phyloP scores from a whole-genome alignment of 2,888 invertebrate species.

The Pemphredon lugubris region DNA sequence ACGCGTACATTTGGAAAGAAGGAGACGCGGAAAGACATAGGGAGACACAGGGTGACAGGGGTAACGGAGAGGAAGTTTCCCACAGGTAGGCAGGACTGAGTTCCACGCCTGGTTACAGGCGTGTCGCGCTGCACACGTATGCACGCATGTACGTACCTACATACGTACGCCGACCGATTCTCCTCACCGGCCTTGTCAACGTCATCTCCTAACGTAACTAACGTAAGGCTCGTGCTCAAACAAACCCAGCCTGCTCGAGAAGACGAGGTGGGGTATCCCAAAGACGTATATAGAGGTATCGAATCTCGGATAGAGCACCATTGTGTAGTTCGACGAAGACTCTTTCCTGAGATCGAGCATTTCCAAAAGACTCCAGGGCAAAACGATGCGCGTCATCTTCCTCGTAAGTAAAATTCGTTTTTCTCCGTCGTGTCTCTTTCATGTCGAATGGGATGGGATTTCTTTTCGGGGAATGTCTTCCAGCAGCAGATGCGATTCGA shows the following conservation, averaged over 20 bases:
- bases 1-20: constrained; percentile 16
- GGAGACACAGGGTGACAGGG: constrained; percentile 32
- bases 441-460: no score
- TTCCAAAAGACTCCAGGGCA: neutral
- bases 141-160: no score
- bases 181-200: constrained; percentile 70
- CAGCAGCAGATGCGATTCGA: no score
- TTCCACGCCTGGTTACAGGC: constrained; percentile 31
- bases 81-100: constrained; percentile 16
- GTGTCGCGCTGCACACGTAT: constrained; percentile 58
- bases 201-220: constrained; percentile 26
- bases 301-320: constrained; percentile 29
- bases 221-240: constrained; percentile 51
- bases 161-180: constrained; percentile 49
- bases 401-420: constrained; percentile 45
- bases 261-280: constrained; percentile 54
- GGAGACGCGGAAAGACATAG: constrained; percentile 33
- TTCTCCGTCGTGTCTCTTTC: no score
- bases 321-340: constrained; percentile 6
- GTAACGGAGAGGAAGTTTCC: constrained; percentile 38
- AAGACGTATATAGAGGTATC: constrained; percentile 57
- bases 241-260: constrained; percentile 44
- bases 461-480: no score
- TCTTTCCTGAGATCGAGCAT: constrained; percentile 23
- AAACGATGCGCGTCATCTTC: constrained; percentile 38